Percentiles rank a stretch among this genome's conserved stretches.
These are phyloP conservation scores for Drosophila borealis DNA, from an alignment of 2,888 invertebrate genomes.

Conservation along the genomic window DNA sequence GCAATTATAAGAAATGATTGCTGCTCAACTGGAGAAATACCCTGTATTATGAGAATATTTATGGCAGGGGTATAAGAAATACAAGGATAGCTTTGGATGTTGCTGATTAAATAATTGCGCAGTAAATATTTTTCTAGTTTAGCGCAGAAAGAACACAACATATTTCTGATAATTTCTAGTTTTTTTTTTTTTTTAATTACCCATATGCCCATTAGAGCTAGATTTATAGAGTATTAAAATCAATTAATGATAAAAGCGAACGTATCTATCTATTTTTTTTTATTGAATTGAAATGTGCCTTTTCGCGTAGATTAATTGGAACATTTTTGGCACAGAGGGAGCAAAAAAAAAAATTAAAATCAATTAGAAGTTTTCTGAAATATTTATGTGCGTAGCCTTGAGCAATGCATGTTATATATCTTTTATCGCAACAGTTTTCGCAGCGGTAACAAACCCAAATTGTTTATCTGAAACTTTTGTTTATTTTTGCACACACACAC, in stretches of 20 bases:
- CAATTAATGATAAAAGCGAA: slow-evolving; percentile 66
- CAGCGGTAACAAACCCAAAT: slow-evolving; percentile 21
- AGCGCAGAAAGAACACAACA: too few species aligned
- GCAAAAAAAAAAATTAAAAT: slow-evolving; percentile 28
- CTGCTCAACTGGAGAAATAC: too few species aligned
- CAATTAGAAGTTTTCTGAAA: slow-evolving; percentile 43
- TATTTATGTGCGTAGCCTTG: slow-evolving; percentile 21
- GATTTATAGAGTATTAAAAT: slow-evolving; percentile 44
- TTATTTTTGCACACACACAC: slow-evolving; percentile 37
- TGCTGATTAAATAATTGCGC: neutral
- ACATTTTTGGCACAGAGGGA: slow-evolving; percentile 41
- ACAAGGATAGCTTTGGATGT: too few species aligned
- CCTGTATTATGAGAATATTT: too few species aligned
- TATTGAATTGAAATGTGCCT: slow-evolving; percentile 43
- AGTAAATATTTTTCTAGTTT: too few species aligned
- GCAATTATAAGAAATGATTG: neutral
- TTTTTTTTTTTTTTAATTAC: neutral
- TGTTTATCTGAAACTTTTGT: slow-evolving; percentile 52
- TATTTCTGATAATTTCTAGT: too few species aligned
- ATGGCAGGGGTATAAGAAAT: too few species aligned
- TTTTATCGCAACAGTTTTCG: slow-evolving; percentile 22
- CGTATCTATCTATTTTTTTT: slow-evolving; percentile 42
- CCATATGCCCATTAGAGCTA: neutral
- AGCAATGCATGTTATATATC: slow-evolving; percentile 22
- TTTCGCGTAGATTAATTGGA: slow-evolving; percentile 49